A percentile compares a stretch with the other conserved stretches of the same genome.
Conservation (phyloP, 2,888 invertebrate species). For the Plutella xylostella region DNA sequence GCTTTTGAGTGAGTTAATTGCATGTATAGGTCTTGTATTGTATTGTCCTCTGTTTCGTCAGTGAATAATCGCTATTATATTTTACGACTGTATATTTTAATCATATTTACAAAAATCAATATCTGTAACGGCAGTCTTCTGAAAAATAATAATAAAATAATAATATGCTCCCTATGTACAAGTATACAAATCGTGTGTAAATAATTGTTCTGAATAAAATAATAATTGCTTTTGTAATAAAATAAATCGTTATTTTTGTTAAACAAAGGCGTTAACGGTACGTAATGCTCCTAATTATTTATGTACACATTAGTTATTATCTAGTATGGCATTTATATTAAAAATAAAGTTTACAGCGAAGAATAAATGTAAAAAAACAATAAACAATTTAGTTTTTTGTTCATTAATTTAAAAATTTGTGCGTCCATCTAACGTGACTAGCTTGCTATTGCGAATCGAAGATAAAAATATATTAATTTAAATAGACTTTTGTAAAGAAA, state of each 20-base stretch:
- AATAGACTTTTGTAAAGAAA: slow-evolving; percentile 5
- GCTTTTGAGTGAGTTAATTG: slow-evolving; percentile 25
- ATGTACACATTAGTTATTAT: slow-evolving; percentile 48
- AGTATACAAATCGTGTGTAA: slow-evolving; percentile 52
- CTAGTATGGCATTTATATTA: slow-evolving; percentile 64
- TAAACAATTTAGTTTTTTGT: no score
- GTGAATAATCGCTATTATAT: slow-evolving; percentile 68
- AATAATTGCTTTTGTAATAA: slow-evolving; percentile 29
- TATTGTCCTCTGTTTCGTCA: slow-evolving; percentile 6
- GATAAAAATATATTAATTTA: slow-evolving; percentile 15
- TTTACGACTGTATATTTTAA: slow-evolving; percentile 21
- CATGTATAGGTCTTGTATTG: slow-evolving; percentile 5
- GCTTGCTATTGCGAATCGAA: slow-evolving; percentile 66
- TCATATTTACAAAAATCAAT: slow-evolving; percentile 43
- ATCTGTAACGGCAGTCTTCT: slow-evolving; percentile 58
- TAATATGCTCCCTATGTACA: slow-evolving; percentile 40
- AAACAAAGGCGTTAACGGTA: slow-evolving; percentile 49
- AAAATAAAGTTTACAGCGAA: slow-evolving; percentile 37
- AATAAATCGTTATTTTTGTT: slow-evolving; percentile 28
- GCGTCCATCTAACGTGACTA: slow-evolving; percentile 65
- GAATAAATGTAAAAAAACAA: slow-evolving; percentile 13
- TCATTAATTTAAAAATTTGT: no score
- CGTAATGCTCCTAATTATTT: slow-evolving; percentile 41
- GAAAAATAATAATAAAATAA: slow-evolving; percentile 39
- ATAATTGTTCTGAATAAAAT: slow-evolving; percentile 42